Evolutionary conservation across 2,113 vertebrate genomes (phyloP), one percentile per base, ranked within the genome.

Genomic region (Chlamydotis undulata): DNA sequence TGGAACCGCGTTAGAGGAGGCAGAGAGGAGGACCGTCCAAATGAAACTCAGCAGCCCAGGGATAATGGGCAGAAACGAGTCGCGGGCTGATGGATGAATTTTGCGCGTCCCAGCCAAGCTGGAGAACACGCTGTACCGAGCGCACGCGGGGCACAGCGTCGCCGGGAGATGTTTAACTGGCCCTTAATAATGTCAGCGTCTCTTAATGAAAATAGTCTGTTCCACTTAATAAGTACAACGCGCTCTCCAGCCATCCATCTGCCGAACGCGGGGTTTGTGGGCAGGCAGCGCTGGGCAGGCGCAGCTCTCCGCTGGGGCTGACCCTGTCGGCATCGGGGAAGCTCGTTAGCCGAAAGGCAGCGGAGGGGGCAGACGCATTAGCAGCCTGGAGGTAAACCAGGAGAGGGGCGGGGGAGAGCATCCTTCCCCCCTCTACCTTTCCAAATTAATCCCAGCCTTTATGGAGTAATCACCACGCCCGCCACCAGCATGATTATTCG

Each of bases 401-500:
- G 63, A 50, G 83, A 10, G 2, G 45, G 79, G 73, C 19, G 43
- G 28, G 49, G 64, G 31, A 79, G 53, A 80, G 33, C 24, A 35
- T 63, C 47, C n/a, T 26, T 55, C 16, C 79, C 61, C 31, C 52
- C 73, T 4, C 17, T 5, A 19, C 3, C 1, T 26, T 69, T 35
- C 75, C 53, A 68, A 15, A 82, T n/a, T 12, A 57, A 84, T 60
- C 43, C 45, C 79, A 55, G 39, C 45, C 53, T 39, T 41, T 10
- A 2, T 41, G 28, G 56, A 56, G 31, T 3, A 4, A 9, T 33
- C 1, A 1, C 57, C 24, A 16, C 37, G 63, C 23, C 61, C 39
- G 7, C 15, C 7, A 2, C 15, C 45, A 16, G 49, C 0, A 2
- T 9, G 41, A 22, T 23, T 35, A 8, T 14, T 22, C 0, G 6